Percentiles rank a stretch among this genome's conserved stretches.
Conservation (phyloP, 1,140 invertebrate species). For the Temnothorax curvispinosus region DNA sequence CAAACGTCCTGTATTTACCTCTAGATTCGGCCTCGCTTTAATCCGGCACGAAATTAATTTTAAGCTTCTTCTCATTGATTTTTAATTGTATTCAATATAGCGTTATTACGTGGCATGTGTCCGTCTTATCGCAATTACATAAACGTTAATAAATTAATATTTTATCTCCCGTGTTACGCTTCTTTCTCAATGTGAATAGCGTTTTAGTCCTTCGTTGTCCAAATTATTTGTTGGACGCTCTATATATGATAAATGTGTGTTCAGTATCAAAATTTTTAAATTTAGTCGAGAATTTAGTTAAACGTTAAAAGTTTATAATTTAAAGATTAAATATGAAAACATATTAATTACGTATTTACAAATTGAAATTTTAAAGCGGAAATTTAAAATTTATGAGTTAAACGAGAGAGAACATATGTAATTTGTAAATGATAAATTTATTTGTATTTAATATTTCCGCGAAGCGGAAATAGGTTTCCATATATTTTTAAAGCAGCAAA, state of each 20-base stretch:
- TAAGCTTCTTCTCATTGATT: constrained; percentile 4
- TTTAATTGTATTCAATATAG: neutral
- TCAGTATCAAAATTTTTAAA: neutral
- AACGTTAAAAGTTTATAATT: neutral
- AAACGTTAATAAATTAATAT: neutral
- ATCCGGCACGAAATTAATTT: neutral
- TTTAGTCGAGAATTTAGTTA: neutral
- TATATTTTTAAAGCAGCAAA: neutral
- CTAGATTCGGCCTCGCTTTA: neutral
- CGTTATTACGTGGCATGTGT: neutral
- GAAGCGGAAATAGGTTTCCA: neutral
- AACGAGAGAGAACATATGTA: neutral
- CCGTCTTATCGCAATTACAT: neutral
- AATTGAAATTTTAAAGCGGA: neutral
- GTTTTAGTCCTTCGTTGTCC: neutral
- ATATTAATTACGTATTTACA: neutral
- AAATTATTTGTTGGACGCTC: neutral
- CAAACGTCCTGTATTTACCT: neutral
- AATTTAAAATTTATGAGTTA: neutral
- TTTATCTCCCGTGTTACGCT: neutral
- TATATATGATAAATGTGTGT: neutral
- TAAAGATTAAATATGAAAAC: neutral
- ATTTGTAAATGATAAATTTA: neutral
- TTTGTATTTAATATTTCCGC: neutral
- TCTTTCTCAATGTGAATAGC: neutral